These are phyloP conservation scores for Lophochroa leadbeateri DNA, from an alignment of 2,113 vertebrate genomes.

Conservation along the genomic window DNA sequence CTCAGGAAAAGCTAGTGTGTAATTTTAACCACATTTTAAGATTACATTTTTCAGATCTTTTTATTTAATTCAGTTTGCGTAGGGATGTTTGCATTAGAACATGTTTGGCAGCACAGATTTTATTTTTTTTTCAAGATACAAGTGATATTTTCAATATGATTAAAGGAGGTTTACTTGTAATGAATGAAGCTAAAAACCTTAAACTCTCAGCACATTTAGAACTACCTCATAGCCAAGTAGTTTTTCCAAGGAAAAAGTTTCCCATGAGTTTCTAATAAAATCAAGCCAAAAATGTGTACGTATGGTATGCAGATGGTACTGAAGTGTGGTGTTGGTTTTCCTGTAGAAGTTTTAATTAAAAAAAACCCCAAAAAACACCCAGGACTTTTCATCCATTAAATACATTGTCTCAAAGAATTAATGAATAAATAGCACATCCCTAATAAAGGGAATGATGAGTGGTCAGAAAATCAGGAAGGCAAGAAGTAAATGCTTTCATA, in stretches of 20 bases:
- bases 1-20: neutral
- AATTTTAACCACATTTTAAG: neutral
- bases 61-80: neutral
- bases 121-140: neutral
- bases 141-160: neutral
- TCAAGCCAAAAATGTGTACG: neutral
- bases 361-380: accelerated
- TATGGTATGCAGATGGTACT: neutral
- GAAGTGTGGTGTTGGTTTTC: conserved; percentile 7
- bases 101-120: neutral
- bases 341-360: neutral
- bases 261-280: conserved; percentile 28
- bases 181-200: neutral
- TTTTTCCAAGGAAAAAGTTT: neutral
- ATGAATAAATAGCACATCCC: neutral
- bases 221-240: neutral
- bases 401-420: neutral
- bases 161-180: neutral
- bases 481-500: neutral
- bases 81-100: neutral
- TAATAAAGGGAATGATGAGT: neutral
- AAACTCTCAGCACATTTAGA: neutral
- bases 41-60: neutral
- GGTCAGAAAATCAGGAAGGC: neutral
- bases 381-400: neutral